Evolutionary conservation across 2,113 vertebrate species (phyloP), one percentile per base, ranked within the genome.

Genomic region (Bostrychus sinensis): DNA sequence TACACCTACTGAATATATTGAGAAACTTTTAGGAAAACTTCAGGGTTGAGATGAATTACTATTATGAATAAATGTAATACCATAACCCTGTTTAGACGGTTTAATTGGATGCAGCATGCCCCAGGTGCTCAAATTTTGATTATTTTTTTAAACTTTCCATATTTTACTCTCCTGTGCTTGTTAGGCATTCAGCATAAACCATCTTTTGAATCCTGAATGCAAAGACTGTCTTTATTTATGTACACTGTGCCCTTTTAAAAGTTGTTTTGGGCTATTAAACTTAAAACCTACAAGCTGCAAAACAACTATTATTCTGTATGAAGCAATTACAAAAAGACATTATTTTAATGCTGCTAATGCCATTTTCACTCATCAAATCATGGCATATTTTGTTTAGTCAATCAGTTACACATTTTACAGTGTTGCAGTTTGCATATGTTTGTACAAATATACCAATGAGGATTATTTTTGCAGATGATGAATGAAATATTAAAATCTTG

Each of bases 61-160:
- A 82, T 66, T 64, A 72, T 82, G 55, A 87, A 81, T 78, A 72
- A 78, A 64, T 62, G 64, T 30, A 55, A 59, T 32, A 19, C 63
- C 43, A 53, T 25, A 30, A 28, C 57, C 77, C 16, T 58, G 51
- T 78, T 80, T 56, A 76, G 65, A 75, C 8, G 9, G 32, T 66
- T 60, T 69, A 72, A 74, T 69, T 56, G 46, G 56, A 79, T 79
- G 72, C 63, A 58, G 63, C 17, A 39, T 58, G 62, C 71, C 68
- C 36, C 63, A 50, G 63, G 74, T 75, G 57, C 32, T 68, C 57
- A 70, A 54, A 77, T 46, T 66, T n/a, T 70, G 50, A 70, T 70
- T 78, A 65, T 65, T 60, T 55, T 60, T 58, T 51, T 16, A 54
- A n/a, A 66, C 38, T 48, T 54, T 45, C 14, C 32, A 41, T 56